phyloP scores from a whole-genome alignment of 2,888 invertebrate species.

The Machimus rusticus region DNA sequence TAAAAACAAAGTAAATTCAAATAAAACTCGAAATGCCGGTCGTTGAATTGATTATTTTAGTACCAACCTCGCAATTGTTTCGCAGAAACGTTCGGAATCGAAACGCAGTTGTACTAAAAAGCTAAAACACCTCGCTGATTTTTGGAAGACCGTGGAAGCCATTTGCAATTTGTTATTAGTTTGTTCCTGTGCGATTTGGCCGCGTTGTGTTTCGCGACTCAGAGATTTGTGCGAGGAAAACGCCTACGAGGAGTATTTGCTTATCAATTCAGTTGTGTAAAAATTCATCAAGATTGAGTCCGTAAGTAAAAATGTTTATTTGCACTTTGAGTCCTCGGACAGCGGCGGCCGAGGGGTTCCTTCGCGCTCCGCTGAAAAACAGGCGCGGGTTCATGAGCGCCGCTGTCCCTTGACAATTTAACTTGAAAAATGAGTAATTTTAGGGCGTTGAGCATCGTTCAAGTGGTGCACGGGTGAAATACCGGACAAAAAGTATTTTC shows the following conservation, averaged over 20 bases:
- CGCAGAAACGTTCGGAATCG: not conserved
- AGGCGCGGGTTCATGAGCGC: not conserved
- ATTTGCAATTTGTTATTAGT: conserved; percentile 47
- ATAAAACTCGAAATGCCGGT: conserved; percentile 22
- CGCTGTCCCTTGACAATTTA: not conserved
- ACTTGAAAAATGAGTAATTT: not conserved
- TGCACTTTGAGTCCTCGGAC: not conserved
- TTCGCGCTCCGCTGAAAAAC: not conserved
- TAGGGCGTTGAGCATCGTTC: not conserved
- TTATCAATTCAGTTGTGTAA: not conserved
- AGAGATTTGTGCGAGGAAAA: not conserved
- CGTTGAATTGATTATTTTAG: not conserved
- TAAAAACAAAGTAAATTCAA: not conserved
- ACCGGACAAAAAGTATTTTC: not conserved
- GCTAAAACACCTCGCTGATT: conserved; percentile 23
- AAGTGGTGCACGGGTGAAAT: not conserved
- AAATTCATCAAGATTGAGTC: not conserved
- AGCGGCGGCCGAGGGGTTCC: not conserved
- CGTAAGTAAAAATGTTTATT: not conserved
- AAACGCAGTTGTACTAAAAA: not conserved
- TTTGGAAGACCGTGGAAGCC: conserved; percentile 36
- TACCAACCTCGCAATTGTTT: not conserved
- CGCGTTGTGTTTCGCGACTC: not conserved
- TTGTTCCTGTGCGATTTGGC: conserved; percentile 29
- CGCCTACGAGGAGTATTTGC: not conserved